phyloP scores from a whole-genome alignment of 1,140 invertebrate species.

The Neomicropteryx cornuta region DNA sequence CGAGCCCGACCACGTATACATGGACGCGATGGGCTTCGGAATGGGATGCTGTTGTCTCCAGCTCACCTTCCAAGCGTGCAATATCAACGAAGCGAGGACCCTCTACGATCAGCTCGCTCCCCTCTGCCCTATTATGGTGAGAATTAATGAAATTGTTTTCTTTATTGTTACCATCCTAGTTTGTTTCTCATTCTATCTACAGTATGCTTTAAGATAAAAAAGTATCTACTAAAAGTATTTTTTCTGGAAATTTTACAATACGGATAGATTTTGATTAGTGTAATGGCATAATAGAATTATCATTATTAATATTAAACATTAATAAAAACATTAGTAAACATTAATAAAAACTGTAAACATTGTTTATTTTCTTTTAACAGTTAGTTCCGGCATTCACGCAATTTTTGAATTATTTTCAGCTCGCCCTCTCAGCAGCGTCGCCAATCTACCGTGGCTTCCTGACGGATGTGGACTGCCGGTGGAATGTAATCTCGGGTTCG shows the following conservation, averaged over 20 bases:
- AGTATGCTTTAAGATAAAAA: too few relatives aligned
- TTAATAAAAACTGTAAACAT: too few relatives aligned
- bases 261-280: too few relatives aligned
- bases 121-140: constrained; percentile 93
- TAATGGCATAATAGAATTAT: too few relatives aligned
- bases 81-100: constrained; percentile 88
- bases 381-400: too few relatives aligned
- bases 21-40: constrained; percentile 99
- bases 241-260: too few relatives aligned
- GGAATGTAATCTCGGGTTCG: constrained; percentile 89
- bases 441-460: constrained; percentile 89
- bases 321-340: too few relatives aligned
- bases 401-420: constrained; percentile 34
- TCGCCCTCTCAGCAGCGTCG: constrained; percentile 92
- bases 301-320: too few relatives aligned
- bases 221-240: too few relatives aligned
- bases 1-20: constrained; percentile 78
- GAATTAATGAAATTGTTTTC: constrained; percentile 15
- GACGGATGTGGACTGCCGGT: constrained; percentile 92
- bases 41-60: constrained; percentile 99
- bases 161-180: too few relatives aligned
- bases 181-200: too few relatives aligned
- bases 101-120: constrained; percentile 97
- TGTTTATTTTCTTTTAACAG: too few relatives aligned
- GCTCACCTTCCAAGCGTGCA: constrained; percentile 93